Evolutionary conservation across 2,797 vertebrate genomes (phyloP), one percentile per base, ranked within the genome.

Genomic region (Onychomys leucogaster): DNA sequence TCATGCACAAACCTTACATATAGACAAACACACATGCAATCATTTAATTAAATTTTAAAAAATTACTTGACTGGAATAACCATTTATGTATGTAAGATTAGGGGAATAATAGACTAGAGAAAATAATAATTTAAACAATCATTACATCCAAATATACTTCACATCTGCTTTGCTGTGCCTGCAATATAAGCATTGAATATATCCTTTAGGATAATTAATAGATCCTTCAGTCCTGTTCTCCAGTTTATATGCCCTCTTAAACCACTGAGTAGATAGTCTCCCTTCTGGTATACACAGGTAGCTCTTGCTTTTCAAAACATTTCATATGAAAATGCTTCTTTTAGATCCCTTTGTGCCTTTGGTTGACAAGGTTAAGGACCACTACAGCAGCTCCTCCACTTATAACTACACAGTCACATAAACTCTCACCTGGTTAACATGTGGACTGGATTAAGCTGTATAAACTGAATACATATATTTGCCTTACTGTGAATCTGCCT

Each of bases 261-360:
- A 75, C 19, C n/a, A 77, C 9, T 29, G n/a, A 80, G 41, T 49
- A 67, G 69, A 57, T n/a, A 23, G 17, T 55, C 37, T 61, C 55
- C 17, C 2, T 91, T 9, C 49, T 14, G 55, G 2, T 41, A 82
- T 55, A 57, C 13, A 25, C n/a, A 86, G 65, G 37, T 41, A 14
- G 88, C 9, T 82, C 81, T 92, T 91, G 59, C 9, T 96, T 83
- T 94, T 84, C 32, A 49, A 87, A 63, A 49, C 7, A 63, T 80
- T 93, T 83, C 71, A 4, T 76, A 43, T 17, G 14, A 91, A 95
- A 95, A 92, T 57, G n/a, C 67, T 81, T 84, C 94, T 46, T 27
- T 77, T 85, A 63, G 84, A 91, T 52, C 23, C 52, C 16, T 46
- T 89, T 90, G 49, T 2, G 43, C 37, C 16, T 37, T 92, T 90